phyloP scores from a whole-genome alignment of 92 coral and sea anemone genomes.

The Chrysogorgia sp. region DNA sequence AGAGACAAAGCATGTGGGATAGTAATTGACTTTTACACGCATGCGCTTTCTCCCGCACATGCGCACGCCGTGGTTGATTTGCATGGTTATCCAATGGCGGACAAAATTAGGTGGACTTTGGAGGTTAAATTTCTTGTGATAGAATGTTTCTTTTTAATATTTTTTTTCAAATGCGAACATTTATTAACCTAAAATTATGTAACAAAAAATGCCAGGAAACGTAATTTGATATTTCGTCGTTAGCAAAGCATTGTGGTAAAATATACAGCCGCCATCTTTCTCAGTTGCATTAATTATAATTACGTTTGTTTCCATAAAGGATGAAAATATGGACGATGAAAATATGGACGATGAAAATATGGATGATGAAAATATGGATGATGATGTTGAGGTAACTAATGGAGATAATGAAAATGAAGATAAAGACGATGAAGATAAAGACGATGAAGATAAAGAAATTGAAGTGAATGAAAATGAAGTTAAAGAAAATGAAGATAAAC shows the following conservation, averaged over 20 bases:
- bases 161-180: no score
- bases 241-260: not conserved
- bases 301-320: not conserved
- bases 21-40: no score
- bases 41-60: no score
- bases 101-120: no score
- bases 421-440: constrained; percentile 14
- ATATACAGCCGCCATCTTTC: not conserved
- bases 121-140: no score
- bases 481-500: not conserved
- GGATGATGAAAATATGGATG: constrained; percentile 5
- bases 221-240: no score
- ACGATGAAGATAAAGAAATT: not conserved
- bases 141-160: no score
- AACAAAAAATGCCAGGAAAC: no score
- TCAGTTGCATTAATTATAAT: not conserved
- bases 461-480: not conserved
- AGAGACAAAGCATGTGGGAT: no score
- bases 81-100: no score
- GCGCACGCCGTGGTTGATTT: no score
- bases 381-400: constrained; percentile 20
- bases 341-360: not conserved
- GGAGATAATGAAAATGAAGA: constrained; percentile 3
- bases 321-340: constrained; percentile 18
- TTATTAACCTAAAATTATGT: no score